Evolutionary conservation across 2,113 vertebrate genomes (phyloP).

Genomic region (Marcusenius ussheri): DNA sequence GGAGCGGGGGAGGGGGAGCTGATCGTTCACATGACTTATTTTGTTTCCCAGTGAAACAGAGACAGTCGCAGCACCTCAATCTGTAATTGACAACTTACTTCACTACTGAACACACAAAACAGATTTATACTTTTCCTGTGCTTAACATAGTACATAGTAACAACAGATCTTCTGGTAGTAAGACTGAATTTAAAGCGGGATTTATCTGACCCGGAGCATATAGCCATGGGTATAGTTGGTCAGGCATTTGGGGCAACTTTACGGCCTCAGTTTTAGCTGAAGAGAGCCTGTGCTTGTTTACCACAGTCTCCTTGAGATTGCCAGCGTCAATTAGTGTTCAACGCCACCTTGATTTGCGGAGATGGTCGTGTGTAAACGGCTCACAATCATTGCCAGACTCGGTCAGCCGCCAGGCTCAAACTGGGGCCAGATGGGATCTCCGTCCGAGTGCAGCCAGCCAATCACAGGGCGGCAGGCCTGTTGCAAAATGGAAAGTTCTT

Average conservation of each 20-base stretch:
- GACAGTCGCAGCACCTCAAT: neutral
- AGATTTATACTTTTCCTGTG: neutral
- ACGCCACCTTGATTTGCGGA: conserved; percentile 8
- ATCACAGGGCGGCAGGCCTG: neutral
- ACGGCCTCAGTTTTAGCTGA: neutral
- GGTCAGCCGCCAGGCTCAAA: neutral
- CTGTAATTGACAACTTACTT: neutral
- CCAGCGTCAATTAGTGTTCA: neutral
- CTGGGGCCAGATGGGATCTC: conserved; percentile 3
- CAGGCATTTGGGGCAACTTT: neutral
- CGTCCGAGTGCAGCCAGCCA: neutral
- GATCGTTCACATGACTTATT: neutral
- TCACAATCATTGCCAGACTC: neutral
- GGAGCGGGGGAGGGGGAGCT: neutral
- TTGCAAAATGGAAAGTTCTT: neutral
- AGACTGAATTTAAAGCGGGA: neutral
- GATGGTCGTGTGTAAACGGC: conserved; percentile 9
- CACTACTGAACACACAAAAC: neutral
- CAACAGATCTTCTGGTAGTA: neutral
- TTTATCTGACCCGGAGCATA: neutral
- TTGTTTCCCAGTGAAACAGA: neutral
- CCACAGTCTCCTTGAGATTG: neutral
- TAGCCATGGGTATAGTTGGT: neutral
- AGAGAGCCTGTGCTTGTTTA: neutral
- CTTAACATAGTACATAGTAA: neutral